Conservation (phyloP, 2,888 invertebrate genomes). For the Eurois occulta region DNA sequence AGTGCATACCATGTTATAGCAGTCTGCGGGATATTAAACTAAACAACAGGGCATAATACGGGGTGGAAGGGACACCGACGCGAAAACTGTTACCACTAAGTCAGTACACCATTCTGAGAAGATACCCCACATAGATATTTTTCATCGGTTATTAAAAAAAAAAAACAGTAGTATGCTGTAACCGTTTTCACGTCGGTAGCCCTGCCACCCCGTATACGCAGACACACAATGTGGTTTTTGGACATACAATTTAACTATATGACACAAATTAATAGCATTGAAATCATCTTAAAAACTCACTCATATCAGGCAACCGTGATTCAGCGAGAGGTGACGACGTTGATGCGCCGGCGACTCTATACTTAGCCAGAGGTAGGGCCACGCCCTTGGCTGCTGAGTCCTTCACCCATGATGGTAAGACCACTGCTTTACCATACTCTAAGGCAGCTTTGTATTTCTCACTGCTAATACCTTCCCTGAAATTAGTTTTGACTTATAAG, state of each 20-base stretch:
- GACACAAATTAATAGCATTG: no score
- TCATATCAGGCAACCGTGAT: slow-evolving; percentile 86
- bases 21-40: neutral
- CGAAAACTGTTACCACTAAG: no score
- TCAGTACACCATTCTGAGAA: no score
- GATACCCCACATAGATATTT: no score
- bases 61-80: no score
- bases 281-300: slow-evolving; percentile 73
- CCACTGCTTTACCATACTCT: slow-evolving; percentile 91
- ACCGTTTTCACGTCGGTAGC: no score
- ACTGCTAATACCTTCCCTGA: slow-evolving; percentile 91
- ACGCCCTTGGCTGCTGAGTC: slow-evolving; percentile 94
- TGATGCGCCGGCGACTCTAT: slow-evolving; percentile 90
- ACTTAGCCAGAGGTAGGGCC: slow-evolving; percentile 91
- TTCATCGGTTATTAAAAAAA: no score
- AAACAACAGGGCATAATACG: no score
- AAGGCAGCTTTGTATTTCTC: slow-evolving; percentile 93
- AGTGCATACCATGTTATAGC: neutral
- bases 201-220: no score
- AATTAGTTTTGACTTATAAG: neutral
- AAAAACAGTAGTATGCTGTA: no score
- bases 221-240: no score
- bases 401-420: slow-evolving; percentile 94
- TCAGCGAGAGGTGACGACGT: slow-evolving; percentile 93
- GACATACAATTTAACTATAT: no score